phyloP scores from a whole-genome alignment of 2,888 invertebrate genomes.

The Tipula helvola region DNA sequence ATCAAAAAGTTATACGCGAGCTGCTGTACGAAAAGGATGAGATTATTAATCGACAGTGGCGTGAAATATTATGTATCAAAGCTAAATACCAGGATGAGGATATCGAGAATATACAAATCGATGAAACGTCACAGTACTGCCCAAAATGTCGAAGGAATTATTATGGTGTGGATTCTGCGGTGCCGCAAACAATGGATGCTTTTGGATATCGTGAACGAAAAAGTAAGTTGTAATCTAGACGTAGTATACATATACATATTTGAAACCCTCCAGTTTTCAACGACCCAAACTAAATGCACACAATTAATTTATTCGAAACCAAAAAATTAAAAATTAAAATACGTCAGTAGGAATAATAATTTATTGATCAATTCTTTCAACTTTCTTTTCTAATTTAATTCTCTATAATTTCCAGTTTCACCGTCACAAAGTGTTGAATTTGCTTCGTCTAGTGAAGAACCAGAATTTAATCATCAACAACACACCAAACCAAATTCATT shows the following conservation, averaged over 20 bases:
- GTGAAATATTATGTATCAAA: conserved; percentile 28
- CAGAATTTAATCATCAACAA: conserved; percentile 27
- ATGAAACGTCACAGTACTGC: conserved; percentile 28
- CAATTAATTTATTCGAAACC: neutral
- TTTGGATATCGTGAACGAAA: conserved; percentile 19
- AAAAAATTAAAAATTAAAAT: neutral
- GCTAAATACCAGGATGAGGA: conserved; percentile 22
- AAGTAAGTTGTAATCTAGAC: conserved; percentile 26
- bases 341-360: neutral
- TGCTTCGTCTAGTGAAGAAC: conserved; percentile 35
- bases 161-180: conserved; percentile 30
- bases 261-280: neutral
- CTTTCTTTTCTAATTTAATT: neutral
- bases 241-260: too few species aligned
- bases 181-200: conserved; percentile 17
- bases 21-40: conserved; percentile 30
- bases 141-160: conserved; percentile 33
- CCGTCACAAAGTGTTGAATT: conserved; percentile 21
- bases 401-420: neutral
- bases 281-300: neutral
- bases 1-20: conserved; percentile 32
- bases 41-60: conserved; percentile 16
- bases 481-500: conserved; percentile 21
- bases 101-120: conserved; percentile 14
- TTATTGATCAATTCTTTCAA: too few species aligned